Percentiles rank a stretch among this genome's conserved stretches.
These are phyloP conservation scores for Sander vitreus DNA, from an alignment of 2,113 vertebrate species.

Conservation along the genomic window DNA sequence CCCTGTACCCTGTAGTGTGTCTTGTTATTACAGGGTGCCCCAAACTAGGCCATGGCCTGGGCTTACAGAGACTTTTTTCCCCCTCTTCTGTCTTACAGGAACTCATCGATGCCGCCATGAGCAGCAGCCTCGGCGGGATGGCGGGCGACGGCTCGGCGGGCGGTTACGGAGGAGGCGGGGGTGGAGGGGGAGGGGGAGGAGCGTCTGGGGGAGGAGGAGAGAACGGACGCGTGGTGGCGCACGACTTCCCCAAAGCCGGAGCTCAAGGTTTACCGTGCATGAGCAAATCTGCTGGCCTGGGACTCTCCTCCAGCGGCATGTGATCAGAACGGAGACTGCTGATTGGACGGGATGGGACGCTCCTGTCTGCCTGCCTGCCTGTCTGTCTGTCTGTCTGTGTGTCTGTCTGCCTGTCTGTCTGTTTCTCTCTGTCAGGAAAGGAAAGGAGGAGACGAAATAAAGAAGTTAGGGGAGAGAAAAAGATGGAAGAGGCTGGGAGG, in stretches of 20 bases:
- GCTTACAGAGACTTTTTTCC: too few relatives aligned
- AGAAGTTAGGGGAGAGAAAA: too few relatives aligned
- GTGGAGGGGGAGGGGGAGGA: constrained; percentile 7
- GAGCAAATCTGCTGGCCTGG: constrained; percentile 92
- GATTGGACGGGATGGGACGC: constrained; percentile 49
- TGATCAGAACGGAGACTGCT: constrained; percentile 71
- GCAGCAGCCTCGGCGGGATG: constrained; percentile 83
- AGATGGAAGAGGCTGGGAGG: too few relatives aligned
- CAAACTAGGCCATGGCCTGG: too few relatives aligned
- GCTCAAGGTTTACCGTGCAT: constrained; percentile 93
- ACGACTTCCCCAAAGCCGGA: constrained; percentile 89
- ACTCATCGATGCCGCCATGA: constrained; percentile 93
- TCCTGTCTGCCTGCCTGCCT: not conserved
- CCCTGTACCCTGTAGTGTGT: too few relatives aligned
- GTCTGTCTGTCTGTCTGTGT: too few relatives aligned
- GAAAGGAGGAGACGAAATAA: not conserved
- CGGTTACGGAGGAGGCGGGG: constrained; percentile 14
- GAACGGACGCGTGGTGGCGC: constrained; percentile 91
- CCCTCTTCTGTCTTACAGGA: constrained; percentile 80
- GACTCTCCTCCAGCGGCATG: constrained; percentile 90
- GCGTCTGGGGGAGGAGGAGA: constrained; percentile 82
- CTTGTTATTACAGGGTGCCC: too few relatives aligned
- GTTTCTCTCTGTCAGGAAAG: too few relatives aligned
- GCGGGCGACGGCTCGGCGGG: not conserved
- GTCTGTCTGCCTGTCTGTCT: too few relatives aligned